Base-by-base conservation (phyloP, 2,797 vertebrate species). In the Streptopelia turtur region DNA sequence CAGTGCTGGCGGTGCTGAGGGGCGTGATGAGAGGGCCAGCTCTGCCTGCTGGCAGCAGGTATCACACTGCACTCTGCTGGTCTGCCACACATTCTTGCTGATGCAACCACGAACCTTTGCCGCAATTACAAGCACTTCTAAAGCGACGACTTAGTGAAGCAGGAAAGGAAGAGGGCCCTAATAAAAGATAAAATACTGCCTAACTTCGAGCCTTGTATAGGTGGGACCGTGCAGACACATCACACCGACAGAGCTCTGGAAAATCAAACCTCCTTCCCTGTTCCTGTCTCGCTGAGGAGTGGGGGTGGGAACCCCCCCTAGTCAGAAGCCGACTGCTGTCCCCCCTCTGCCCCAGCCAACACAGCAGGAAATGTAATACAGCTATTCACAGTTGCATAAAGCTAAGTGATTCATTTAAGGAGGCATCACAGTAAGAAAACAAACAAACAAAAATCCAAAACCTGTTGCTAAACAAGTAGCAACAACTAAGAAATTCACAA, bases 21-120 rank as follows among this genome's bases (percentile, higher is more conserved):
- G 17, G 11, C 28, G 28, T 7, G 64, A 21, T 13, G 8, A 9
- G n/a, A 12, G 20, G 10, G 12, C 27, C 13, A 11, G 31, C 57
- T 8, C 28, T 59, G 50, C 37, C 27, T 8, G 1, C 63, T 8
- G 53, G 50, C 70, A 82, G 90, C 78, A 92, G 63, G 90, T 39
- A 15, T 24, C 35, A 65, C 89, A 95, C 63, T 95, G 96, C 96
- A n/a, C 82, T 94, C 94, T 95, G 90, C 93, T 74, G 85, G 93
- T 22, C 66, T 39, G 57, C 16, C 27, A 2, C 64, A 11, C 33
- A 21, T 11, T 17, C 22, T 45, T 37, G 41, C 78, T 7, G 15
- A 11, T 14, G 75, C 53, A 18, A 12, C 56, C 18, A n/a, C 56
- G 20, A 56, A 27, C 28, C 11, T 28, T 23, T 41, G 76, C 75